A percentile compares a stretch with the other conserved stretches of the same genome.
Conservation (phyloP, 2,888 invertebrate species). For the Tigriopus californicus region DNA sequence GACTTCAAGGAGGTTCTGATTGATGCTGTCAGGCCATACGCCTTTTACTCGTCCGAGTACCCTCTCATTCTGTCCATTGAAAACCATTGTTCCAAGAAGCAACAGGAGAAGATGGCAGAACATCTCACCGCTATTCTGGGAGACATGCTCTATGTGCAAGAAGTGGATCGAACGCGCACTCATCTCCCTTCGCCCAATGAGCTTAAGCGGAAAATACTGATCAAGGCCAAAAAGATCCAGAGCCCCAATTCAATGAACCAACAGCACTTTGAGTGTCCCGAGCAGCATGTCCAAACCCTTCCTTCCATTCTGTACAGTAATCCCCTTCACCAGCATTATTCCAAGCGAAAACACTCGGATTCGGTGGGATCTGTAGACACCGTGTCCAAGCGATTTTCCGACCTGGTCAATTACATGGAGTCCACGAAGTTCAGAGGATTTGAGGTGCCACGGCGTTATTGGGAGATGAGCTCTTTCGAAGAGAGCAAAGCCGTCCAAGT, state of each 20-base stretch:
- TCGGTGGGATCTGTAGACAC: slow-evolving; percentile 20
- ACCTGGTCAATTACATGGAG: slow-evolving; percentile 28
- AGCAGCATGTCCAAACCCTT: too few relatives aligned
- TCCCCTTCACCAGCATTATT: not conserved
- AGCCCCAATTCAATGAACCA: too few relatives aligned
- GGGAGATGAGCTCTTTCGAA: slow-evolving; percentile 33
- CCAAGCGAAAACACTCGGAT: slow-evolving; percentile 18
- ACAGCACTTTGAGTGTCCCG: too few relatives aligned
- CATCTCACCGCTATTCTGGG: slow-evolving; percentile 19
- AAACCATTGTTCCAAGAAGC: slow-evolving; percentile 32
- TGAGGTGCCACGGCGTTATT: slow-evolving; percentile 27
- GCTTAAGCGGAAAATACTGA: slow-evolving; percentile 74
- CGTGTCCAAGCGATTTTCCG: slow-evolving; percentile 25
- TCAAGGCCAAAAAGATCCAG: slow-evolving; percentile 57
- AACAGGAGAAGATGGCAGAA: slow-evolving; percentile 29
- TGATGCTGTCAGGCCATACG: slow-evolving; percentile 31
- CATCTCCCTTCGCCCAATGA: slow-evolving; percentile 67
- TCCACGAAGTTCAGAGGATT: slow-evolving; percentile 27
- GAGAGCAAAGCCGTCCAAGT: slow-evolving; percentile 30
- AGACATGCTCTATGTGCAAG: not conserved
- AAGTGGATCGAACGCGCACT: slow-evolving; percentile 6
- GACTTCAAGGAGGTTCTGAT: slow-evolving; percentile 29
- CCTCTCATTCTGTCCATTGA: slow-evolving; percentile 34
- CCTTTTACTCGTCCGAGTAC: slow-evolving; percentile 30
- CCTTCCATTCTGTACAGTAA: too few relatives aligned